phyloP scores from a whole-genome alignment of 2,797 vertebrate genomes.

The Protonibea diacanthus region DNA sequence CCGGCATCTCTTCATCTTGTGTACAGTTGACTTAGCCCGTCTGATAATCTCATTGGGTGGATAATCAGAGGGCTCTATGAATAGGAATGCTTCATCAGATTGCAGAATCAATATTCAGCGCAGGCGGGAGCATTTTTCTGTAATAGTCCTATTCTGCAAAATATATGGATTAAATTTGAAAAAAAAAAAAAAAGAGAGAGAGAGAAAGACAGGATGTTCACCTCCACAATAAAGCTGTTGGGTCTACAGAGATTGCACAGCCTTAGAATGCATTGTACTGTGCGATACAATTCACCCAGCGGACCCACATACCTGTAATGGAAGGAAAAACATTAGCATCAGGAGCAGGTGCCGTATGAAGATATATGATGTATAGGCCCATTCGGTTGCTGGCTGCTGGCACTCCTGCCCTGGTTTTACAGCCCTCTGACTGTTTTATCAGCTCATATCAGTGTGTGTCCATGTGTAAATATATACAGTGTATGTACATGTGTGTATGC shows the following conservation, averaged over 20 bases:
- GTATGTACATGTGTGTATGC: conserved; percentile 27
- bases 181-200: no score
- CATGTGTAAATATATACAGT: conserved; percentile 18
- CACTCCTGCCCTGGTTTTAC: conserved; percentile 51
- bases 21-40: conserved; percentile 41
- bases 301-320: conserved; percentile 37
- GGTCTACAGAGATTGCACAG: conserved; percentile 21
- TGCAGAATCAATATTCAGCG: conserved; percentile 46
- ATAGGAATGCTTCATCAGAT: conserved; percentile 40
- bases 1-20: conserved; percentile 41
- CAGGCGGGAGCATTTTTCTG: conserved; percentile 20
- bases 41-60: conserved; percentile 40
- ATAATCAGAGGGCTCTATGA: conserved; percentile 43
- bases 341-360: conserved; percentile 52
- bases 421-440: conserved; percentile 55
- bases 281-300: not conserved
- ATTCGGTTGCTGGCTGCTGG: conserved; percentile 28
- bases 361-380: conserved; percentile 49
- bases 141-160: conserved; percentile 23
- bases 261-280: conserved; percentile 4
- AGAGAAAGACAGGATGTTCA: conserved; percentile 15
- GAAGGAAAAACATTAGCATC: conserved; percentile 48
- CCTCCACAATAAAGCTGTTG: conserved; percentile 9
- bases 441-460: conserved; percentile 16
- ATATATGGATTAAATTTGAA: conserved; percentile 28